These are phyloP conservation scores for Zeus faber DNA, from an alignment of 2,113 vertebrate species.

Conservation along the genomic window DNA sequence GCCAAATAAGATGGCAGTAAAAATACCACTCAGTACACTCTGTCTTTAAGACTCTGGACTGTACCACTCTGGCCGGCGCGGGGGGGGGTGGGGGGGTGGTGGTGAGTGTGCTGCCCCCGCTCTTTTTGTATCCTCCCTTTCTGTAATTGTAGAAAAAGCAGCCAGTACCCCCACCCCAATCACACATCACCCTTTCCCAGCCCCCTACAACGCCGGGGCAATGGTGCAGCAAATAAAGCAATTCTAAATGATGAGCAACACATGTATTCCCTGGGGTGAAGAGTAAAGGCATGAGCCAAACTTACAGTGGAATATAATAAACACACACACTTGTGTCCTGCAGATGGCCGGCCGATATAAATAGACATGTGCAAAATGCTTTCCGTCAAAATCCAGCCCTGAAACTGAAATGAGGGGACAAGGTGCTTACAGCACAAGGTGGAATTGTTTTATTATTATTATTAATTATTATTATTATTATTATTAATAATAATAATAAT, in stretches of 20 bases:
- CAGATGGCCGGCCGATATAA: slow-evolving; percentile 46
- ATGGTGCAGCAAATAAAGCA: slow-evolving; percentile 73
- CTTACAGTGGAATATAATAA: slow-evolving; percentile 25
- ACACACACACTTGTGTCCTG: slow-evolving; percentile 27
- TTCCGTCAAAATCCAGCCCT: slow-evolving; percentile 9
- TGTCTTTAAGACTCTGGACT: slow-evolving; percentile 73
- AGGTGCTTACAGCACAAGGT: too few relatives aligned
- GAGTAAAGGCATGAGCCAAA: slow-evolving; percentile 41
- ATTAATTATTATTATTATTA: too few relatives aligned
- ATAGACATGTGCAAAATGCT: slow-evolving; percentile 26
- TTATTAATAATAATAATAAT: too few relatives aligned
- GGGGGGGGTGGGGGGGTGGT: slow-evolving; percentile 21
- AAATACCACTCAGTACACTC: slow-evolving; percentile 29
- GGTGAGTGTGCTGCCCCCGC: slow-evolving; percentile 14
- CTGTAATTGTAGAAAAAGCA: slow-evolving; percentile 66
- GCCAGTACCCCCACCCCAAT: slow-evolving; percentile 48
- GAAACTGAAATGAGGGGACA: slow-evolving; percentile 23
- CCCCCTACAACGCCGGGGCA: slow-evolving; percentile 56
- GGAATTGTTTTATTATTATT: neutral
- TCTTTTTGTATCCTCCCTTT: slow-evolving; percentile 68
- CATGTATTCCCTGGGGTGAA: slow-evolving; percentile 49
- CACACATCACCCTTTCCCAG: slow-evolving; percentile 31
- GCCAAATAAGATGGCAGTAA: neutral
- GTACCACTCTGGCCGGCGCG: slow-evolving; percentile 59
- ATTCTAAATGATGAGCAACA: slow-evolving; percentile 68